Evolutionary conservation across 2,797 vertebrate genomes (phyloP).

Genomic region (Lutjanus argentimaculatus): DNA sequence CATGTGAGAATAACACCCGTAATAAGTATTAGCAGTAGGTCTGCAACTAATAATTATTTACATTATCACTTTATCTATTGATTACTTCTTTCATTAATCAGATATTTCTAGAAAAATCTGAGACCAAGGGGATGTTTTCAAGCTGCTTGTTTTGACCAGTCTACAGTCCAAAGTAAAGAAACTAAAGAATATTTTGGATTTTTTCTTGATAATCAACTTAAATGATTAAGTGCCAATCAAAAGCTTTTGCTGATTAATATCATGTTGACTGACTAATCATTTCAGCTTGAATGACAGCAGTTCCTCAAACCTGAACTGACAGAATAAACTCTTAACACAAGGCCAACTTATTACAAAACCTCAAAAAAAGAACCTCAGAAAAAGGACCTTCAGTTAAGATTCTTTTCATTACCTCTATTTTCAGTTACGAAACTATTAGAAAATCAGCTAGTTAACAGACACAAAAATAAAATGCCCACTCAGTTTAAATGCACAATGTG

Average conservation of each 20-base stretch:
- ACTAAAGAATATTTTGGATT: neutral
- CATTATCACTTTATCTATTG: neutral
- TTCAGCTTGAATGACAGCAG: neutral
- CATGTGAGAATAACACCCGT: neutral
- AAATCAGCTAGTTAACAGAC: too few species aligned
- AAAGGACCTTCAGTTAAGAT: neutral
- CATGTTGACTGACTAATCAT: neutral
- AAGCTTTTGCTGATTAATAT: too few species aligned
- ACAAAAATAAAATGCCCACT: too few species aligned
- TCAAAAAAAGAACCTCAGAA: too few species aligned
- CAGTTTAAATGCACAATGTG: too few species aligned
- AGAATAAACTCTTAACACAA: neutral
- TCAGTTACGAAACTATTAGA: too few species aligned
- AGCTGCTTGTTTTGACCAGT: neutral
- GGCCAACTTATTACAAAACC: neutral
- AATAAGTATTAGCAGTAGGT: neutral
- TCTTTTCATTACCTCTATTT: too few species aligned
- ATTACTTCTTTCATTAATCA: neutral
- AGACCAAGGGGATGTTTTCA: neutral
- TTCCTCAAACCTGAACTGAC: too few species aligned
- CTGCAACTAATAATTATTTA: slow-evolving; percentile 7
- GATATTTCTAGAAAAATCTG: neutral
- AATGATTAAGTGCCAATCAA: neutral
- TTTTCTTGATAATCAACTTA: neutral
- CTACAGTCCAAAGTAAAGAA: neutral